Conservation (phyloP, 2,888 invertebrate genomes). For the Frankliniella fusca region DNA sequence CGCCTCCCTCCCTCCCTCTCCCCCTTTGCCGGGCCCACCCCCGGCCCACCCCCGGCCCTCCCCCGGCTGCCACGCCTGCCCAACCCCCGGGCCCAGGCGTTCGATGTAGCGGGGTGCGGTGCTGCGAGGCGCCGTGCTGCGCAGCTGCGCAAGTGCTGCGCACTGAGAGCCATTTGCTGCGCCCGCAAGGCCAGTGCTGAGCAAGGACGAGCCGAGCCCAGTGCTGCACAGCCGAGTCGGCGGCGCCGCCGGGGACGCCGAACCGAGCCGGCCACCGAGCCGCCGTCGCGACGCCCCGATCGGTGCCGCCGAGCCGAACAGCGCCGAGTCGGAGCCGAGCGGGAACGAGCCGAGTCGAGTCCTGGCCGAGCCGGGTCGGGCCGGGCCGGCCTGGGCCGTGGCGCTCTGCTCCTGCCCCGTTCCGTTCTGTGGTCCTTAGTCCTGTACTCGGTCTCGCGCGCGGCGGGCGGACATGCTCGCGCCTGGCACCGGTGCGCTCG, state of each 20-base stretch:
- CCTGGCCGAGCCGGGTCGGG: neutral
- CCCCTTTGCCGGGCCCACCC: no score
- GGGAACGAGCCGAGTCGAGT: constrained; percentile 36
- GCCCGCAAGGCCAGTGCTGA: neutral
- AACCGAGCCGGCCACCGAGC: constrained; percentile 47
- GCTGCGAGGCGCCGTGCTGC: constrained; percentile 32
- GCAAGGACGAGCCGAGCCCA: neutral
- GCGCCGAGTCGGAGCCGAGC: constrained; percentile 29
- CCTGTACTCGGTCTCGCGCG: neutral
- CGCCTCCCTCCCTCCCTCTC: no score
- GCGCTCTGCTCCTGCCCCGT: neutral
- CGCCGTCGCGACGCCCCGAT: constrained; percentile 43
- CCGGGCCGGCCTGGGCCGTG: neutral
- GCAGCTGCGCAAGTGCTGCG: no score
- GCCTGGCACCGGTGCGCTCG: neutral
- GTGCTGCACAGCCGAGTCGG: neutral
- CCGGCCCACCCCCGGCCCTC: no score
- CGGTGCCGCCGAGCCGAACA: neutral
- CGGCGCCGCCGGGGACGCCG: constrained; percentile 34
- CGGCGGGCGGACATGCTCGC: constrained; percentile 8
- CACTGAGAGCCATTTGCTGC: no score
- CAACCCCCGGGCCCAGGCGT: neutral
- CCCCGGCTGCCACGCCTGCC: no score
- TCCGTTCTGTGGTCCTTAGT: neutral
- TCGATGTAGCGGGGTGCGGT: constrained; percentile 31